Evolutionary conservation across 2,888 invertebrate genomes (phyloP).

Genomic region (Anoplius nigerrimus): DNA sequence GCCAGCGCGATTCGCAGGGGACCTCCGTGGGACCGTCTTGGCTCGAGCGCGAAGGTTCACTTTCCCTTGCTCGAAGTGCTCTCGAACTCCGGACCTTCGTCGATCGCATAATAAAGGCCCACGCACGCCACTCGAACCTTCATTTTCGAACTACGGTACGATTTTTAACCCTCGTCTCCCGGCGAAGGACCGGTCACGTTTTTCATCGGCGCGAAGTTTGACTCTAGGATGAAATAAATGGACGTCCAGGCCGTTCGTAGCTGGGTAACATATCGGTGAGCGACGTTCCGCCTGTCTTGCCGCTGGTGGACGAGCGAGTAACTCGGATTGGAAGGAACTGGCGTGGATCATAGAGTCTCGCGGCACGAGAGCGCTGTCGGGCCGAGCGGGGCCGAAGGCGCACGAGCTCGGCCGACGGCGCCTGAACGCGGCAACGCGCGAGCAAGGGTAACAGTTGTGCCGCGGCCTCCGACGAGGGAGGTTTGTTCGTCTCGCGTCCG

Average conservation of each 20-base stretch:
- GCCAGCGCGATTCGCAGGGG: conserved; percentile 16
- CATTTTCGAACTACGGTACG: too few relatives aligned
- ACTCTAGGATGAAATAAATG: too few relatives aligned
- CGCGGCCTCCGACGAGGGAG: conserved; percentile 69
- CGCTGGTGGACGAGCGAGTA: conserved; percentile 16
- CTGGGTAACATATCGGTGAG: neutral
- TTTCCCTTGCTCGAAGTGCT: too few relatives aligned
- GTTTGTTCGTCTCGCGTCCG: conserved; percentile 42
- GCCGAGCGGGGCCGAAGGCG: conserved; percentile 51
- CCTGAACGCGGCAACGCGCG: conserved; percentile 65
- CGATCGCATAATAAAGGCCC: too few relatives aligned
- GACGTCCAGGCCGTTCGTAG: too few relatives aligned
- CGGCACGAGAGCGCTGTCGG: conserved; percentile 40
- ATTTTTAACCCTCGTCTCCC: too few relatives aligned
- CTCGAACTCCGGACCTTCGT: too few relatives aligned
- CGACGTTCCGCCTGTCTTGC: too few relatives aligned
- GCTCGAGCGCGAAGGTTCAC: conserved; percentile 1
- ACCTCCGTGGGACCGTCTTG: neutral
- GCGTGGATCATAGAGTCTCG: conserved; percentile 42
- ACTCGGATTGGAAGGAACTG: conserved; percentile 46
- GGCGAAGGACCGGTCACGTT: too few relatives aligned
- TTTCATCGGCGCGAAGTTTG: too few relatives aligned
- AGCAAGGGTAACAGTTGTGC: conserved; percentile 70
- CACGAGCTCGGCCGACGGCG: conserved; percentile 54
- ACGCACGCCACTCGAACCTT: too few relatives aligned